These are phyloP conservation scores for Toxotes lorentzi DNA, from an alignment of 2,797 vertebrate genomes.

Conservation along the genomic window DNA sequence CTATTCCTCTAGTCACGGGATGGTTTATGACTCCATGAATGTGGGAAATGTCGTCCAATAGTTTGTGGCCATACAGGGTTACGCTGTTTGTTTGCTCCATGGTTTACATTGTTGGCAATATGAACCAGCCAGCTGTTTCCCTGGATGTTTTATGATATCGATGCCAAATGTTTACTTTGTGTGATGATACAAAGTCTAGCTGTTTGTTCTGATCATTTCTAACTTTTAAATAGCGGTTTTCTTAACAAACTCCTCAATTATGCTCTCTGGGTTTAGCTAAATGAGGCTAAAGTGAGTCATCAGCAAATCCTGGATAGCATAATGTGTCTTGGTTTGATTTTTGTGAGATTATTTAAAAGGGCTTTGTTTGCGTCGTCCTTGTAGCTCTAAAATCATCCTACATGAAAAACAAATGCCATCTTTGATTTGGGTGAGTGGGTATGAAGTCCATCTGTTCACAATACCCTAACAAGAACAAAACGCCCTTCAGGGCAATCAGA, in stretches of 20 bases:
- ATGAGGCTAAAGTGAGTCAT: slow-evolving; percentile 70
- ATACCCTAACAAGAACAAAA: slow-evolving; percentile 83
- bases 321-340: slow-evolving; percentile 71
- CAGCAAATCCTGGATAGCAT: slow-evolving; percentile 55
- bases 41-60: slow-evolving; percentile 69
- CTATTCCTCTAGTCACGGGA: slow-evolving; percentile 64
- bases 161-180: slow-evolving; percentile 64
- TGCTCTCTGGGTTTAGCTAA: slow-evolving; percentile 48
- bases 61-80: slow-evolving; percentile 60
- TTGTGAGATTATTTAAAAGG: slow-evolving; percentile 72
- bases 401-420: slow-evolving; percentile 80
- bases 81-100: slow-evolving; percentile 57
- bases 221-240: slow-evolving; percentile 61
- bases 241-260: slow-evolving; percentile 42
- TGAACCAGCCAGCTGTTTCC: slow-evolving; percentile 62
- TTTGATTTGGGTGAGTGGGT: slow-evolving; percentile 75
- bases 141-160: slow-evolving; percentile 51
- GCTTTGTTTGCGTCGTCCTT: slow-evolving; percentile 70
- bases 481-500: slow-evolving; percentile 74
- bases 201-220: slow-evolving; percentile 51
- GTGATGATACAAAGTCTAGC: slow-evolving; percentile 54
- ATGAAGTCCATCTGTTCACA: slow-evolving; percentile 83
- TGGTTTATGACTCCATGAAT: slow-evolving; percentile 77
- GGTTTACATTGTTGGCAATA: slow-evolving; percentile 57
- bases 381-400: slow-evolving; percentile 72